phyloP scores from a whole-genome alignment of 2,888 invertebrate species.

The Oscheius sp. region DNA sequence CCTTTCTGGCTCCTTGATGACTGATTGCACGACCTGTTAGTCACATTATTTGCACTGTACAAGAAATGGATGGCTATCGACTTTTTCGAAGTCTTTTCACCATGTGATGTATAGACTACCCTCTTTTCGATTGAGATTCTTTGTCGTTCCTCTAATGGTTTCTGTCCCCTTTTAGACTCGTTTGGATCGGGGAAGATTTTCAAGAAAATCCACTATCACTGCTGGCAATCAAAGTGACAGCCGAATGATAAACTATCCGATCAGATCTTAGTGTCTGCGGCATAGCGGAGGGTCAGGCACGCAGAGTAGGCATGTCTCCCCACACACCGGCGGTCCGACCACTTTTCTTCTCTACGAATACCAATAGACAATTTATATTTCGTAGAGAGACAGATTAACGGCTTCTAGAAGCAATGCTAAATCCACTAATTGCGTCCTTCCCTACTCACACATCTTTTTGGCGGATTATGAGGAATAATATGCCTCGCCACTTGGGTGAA shows the following conservation, averaged over 20 bases:
- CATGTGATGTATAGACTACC: no score
- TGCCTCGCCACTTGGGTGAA: no score
- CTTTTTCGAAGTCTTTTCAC: no score
- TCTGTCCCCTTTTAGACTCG: neutral
- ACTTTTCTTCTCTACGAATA: slow-evolving; percentile 7
- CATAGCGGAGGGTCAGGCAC: slow-evolving; percentile 21
- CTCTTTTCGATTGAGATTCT: no score
- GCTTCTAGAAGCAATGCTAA: no score
- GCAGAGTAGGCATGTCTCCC: slow-evolving; percentile 25
- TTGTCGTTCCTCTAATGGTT: neutral
- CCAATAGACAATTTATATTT: no score
- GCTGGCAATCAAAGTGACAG: slow-evolving; percentile 11
- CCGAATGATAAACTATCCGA: slow-evolving; percentile 16
- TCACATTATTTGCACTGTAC: slow-evolving; percentile 4
- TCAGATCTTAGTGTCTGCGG: slow-evolving; percentile 26
- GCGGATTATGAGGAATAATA: no score
- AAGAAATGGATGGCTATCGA: no score
- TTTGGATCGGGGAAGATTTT: neutral
- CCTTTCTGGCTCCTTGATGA: neutral
- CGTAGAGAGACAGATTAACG: no score
- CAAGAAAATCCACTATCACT: slow-evolving; percentile 10
- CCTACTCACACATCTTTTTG: no score
- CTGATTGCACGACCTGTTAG: neutral
- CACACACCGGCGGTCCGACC: slow-evolving; percentile 24
- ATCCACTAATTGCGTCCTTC: no score